phyloP scores from a whole-genome alignment of 30 jellyfish, hydroid and myxozoan species.

The Turritopsis dohrnii region DNA sequence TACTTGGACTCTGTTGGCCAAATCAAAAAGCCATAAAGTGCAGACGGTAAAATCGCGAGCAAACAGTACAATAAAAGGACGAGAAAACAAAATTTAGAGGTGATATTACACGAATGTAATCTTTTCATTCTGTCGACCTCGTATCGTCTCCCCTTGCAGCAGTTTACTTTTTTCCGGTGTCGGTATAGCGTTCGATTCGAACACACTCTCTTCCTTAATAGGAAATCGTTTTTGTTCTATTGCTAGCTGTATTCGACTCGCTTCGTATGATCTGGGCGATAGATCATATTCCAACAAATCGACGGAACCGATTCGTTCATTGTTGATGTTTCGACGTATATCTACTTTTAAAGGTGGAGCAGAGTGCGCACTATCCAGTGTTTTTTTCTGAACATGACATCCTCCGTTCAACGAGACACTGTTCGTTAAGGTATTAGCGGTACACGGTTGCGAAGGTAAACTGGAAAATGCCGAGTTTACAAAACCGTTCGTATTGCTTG shows the following conservation, averaged over 20 bases:
- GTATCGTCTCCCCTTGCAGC: conserved; percentile 37
- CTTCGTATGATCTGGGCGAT: conserved; percentile 18
- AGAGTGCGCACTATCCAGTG: not conserved
- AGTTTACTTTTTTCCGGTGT: conserved; percentile 38
- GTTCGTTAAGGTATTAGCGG: not conserved
- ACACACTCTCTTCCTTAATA: conserved; percentile 4
- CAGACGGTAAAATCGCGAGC: not conserved
- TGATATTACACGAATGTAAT: conserved; percentile 30
- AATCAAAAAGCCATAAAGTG: not conserved
- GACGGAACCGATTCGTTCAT: conserved; percentile 7
- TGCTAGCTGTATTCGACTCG: not conserved
- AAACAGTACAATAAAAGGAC: not conserved
- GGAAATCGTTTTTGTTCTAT: not conserved
- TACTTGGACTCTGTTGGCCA: not conserved
- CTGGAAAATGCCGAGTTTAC: not conserved
- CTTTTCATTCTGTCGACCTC: conserved; percentile 42
- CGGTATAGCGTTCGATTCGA: conserved; percentile 33
- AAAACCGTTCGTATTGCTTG: not conserved
- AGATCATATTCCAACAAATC: not conserved
- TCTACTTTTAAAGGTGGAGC: not conserved
- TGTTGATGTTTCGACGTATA: not conserved
- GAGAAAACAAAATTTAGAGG: not conserved
- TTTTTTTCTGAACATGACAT: not conserved
- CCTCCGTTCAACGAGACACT: not conserved
- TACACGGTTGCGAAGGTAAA: not conserved